Evolutionary conservation across 1,140 invertebrate genomes (phyloP), one percentile per base, ranked within the genome.

Genomic region (Dreissena rostriformis): DNA sequence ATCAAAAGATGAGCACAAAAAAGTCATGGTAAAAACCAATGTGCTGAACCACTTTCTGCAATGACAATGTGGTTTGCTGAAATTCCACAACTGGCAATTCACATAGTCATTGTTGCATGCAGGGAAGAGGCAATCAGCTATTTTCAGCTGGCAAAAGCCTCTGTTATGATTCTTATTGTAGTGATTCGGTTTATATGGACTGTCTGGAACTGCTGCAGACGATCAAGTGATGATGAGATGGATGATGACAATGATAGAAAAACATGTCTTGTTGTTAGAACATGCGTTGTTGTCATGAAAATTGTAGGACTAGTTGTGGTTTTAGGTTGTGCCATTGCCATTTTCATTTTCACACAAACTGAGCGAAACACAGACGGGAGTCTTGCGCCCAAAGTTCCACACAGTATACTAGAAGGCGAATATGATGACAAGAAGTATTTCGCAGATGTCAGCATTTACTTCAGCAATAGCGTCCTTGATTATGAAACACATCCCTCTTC

Each of bases 101-200:
- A 88, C 77, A 85, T 91, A 55, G 78, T 86, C 28, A 90, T 91
- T 61, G 88, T 88, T n/a, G 53, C 86, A 0, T 92, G 91, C 78
- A 87, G 90, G 14, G 91, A 92, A 70, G 90, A 91, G 65, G 89
- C 89, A 0, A 90, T 91, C 65, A 92, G 90, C 68, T 87, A 91
- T 71, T 90, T 91, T 68, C 90, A 92, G 84, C 82, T 91, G 14
- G 83, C 86, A 17, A 91, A 91, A 65, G 90, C 91, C 12, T 78
- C 80, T 53, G 80, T 91, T 17, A 81, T 92, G 5, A 86, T 92
- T 17, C 52, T 89, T 14, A 88, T 88, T 11, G 83, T 88, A 28
- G 66, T 89, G 17, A 87, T 91, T 15, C 87, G 91, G 6, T 82
- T 91, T 52, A 82, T 91, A 51, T 76, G 89, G 6, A 86, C 85